A percentile compares a stretch with the other conserved stretches of the same genome.
phyloP scores from a whole-genome alignment of 2,888 invertebrate genomes.

The Platypus cylindrus region DNA sequence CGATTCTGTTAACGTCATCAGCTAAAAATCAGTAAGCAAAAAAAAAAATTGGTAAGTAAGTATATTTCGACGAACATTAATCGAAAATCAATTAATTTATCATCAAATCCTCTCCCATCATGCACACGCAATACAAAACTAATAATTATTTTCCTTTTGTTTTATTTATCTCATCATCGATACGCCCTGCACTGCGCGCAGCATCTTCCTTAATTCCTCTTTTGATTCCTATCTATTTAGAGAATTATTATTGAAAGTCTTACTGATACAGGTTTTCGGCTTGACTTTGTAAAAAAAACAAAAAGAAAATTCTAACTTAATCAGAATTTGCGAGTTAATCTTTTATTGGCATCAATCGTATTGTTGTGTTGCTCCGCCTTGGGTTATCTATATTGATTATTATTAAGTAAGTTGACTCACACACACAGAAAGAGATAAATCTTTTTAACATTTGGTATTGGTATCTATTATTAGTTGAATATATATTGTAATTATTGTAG shows the following conservation, averaged over 20 bases:
- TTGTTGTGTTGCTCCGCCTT: slow-evolving; percentile 15
- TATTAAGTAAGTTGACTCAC: slow-evolving; percentile 2
- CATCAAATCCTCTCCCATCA: not conserved
- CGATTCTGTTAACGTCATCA: slow-evolving; percentile 42
- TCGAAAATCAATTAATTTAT: not conserved
- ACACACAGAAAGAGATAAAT: not conserved
- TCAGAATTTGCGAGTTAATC: slow-evolving; percentile 16
- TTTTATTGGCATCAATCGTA: slow-evolving; percentile 16
- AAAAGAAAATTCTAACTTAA: slow-evolving; percentile 8
- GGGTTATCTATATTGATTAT: slow-evolving; percentile 6
- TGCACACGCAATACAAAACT: not conserved
- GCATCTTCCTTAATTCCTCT: slow-evolving; percentile 15
- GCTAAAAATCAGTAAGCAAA: slow-evolving; percentile 38
- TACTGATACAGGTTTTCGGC: slow-evolving; percentile 8
- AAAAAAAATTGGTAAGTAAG: slow-evolving; percentile 6
- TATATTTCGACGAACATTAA: not conserved
- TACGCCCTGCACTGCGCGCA: not conserved
- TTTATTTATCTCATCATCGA: not conserved
- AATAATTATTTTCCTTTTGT: not conserved
- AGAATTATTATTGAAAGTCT: too few relatives aligned
- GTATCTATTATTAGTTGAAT: slow-evolving; percentile 14
- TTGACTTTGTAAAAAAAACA: slow-evolving; percentile 10
- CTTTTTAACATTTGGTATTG: not conserved
- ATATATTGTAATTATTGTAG: slow-evolving; percentile 12
- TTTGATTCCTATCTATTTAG: slow-evolving; percentile 15